Conservation (phyloP, 1,140 invertebrate genomes). For the Episyrphus balteatus region DNA sequence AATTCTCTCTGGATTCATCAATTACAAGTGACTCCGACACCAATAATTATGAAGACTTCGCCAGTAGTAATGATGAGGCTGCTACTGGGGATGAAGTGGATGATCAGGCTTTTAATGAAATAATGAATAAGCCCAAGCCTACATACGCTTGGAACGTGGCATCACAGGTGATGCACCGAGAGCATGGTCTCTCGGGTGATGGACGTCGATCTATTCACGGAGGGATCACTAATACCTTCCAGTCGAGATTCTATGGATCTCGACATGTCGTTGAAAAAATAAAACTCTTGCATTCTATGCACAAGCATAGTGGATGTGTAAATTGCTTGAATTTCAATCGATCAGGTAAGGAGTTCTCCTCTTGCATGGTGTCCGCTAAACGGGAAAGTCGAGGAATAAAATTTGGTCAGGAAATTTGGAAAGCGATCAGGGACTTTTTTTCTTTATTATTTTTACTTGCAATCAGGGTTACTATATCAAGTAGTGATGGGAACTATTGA, state of each 20-base stretch:
- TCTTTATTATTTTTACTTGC: too few species aligned
- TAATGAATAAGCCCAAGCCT: conserved; percentile 21
- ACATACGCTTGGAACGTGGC: conserved; percentile 15
- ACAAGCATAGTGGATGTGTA: conserved; percentile 78
- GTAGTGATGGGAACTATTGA: too few species aligned
- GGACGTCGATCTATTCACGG: conserved; percentile 3
- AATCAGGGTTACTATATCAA: too few species aligned
- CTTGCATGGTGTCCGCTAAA: too few species aligned
- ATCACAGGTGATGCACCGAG: conserved; percentile 21
- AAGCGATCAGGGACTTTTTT: too few species aligned
- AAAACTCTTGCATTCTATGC: conserved; percentile 64
- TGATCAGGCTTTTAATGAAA: conserved; percentile 3
- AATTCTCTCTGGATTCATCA: neutral
- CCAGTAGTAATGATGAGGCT: neutral
- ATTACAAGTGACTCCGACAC: neutral
- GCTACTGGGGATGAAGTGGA: conserved; percentile 1
- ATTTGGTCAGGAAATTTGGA: too few species aligned
- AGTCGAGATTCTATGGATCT: conserved; percentile 64
- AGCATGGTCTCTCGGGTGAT: conserved; percentile 16
- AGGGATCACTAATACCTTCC: conserved; percentile 6
- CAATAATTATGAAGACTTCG: neutral
- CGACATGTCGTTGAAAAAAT: conserved; percentile 71
- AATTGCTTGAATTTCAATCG: conserved; percentile 86
- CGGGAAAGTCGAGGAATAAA: too few species aligned
- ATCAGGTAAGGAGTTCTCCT: conserved; percentile 43